Conservation (phyloP, 2,888 invertebrate species). For the Drosophila paucipuncta region DNA sequence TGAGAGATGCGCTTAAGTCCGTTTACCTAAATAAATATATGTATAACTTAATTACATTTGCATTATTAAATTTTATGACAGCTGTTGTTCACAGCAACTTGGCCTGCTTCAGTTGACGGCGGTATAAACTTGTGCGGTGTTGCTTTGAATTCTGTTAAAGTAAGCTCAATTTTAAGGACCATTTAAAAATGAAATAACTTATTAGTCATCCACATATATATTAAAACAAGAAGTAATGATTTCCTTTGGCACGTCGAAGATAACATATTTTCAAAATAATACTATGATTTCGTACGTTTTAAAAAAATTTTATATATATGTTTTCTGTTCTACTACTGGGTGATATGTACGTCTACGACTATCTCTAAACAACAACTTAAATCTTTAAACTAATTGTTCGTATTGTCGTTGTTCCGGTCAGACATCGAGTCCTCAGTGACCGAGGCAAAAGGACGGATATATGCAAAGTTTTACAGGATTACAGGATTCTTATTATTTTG, state of each 20-base stretch:
- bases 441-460: background rate
- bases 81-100: constrained; percentile 60
- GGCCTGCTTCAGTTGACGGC: background rate
- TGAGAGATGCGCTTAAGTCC: background rate
- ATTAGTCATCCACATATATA: background rate
- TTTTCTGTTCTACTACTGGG: too few species aligned
- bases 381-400: too few species aligned
- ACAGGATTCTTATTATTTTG: background rate
- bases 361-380: too few species aligned
- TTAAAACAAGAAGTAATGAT: background rate
- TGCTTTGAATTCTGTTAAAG: constrained; percentile 34
- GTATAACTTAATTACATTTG: constrained; percentile 82
- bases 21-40: background rate
- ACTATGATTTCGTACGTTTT: background rate
- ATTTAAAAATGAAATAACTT: constrained; percentile 4
- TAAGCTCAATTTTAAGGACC: background rate
- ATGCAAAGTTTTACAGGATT: background rate
- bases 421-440: too few species aligned
- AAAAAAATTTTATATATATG: background rate
- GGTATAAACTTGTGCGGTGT: constrained; percentile 13
- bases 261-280: background rate
- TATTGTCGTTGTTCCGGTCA: too few species aligned
- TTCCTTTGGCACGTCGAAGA: background rate
- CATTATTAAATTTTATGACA: constrained; percentile 84
- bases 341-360: too few species aligned